Evolutionary conservation across 2,888 invertebrate species (phyloP), one percentile per base, ranked within the genome.

Genomic region (Pseudococcus longispinus): DNA sequence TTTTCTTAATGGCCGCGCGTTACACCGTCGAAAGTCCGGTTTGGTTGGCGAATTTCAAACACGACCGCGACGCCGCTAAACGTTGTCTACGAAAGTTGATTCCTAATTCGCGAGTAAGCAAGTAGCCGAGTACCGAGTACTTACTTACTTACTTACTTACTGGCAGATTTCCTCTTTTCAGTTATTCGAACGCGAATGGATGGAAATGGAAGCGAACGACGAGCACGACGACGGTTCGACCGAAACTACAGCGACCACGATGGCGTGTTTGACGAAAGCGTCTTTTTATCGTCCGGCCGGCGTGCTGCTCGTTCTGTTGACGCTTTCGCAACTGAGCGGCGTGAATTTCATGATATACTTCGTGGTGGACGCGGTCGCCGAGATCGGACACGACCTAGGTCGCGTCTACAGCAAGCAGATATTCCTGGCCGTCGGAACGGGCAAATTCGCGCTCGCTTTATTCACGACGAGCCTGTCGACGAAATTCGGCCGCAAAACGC

Each of bases 331-430:
- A 90, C 89, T 92, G 0, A 92, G 93, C 0, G 88, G 93, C 8
- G 91, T 91, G 0, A 93, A 93, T 89, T 92, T 92, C 0, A 91
- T 93, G 0, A 92, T 93, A 87, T 93, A 93, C 89, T 93, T 93
- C 89, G 92, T 93, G 0, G 91, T 93, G 9, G 92, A 92, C 42
- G 89, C 93, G 20, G 92, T 93, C 88, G 89, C 91, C 44, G 90
- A 91, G 88, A 90, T 93, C 46, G 92, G 92, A 42, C 44, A 42
- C n/a, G 15, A 9, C 1, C 26, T 11, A 20, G 26, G 42, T 13
- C 4, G 5, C 0, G 20, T 42, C 2, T 83, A 26, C 42, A 77
- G 82, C n/a, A 77, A 51, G 13, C 44, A 44, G 9, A 44, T 44
- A 44, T 44, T 44, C 44, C 5, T 13, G 11, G 44, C 13, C 11